Evolutionary conservation across 2,888 invertebrate species (phyloP).

Genomic region (Phaonia tiefii): DNA sequence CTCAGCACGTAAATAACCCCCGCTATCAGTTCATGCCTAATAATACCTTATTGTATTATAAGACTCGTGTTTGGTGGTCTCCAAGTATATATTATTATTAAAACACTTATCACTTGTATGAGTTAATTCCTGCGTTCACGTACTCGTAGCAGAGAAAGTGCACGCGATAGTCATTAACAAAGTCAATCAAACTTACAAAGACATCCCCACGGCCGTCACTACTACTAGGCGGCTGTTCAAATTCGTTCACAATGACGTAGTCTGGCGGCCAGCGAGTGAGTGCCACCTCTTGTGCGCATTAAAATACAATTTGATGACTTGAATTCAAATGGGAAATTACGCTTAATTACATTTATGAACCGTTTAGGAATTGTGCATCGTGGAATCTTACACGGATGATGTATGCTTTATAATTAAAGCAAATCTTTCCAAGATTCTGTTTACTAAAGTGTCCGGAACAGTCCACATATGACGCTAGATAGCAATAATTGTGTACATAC

Average conservation of each 20-base stretch:
- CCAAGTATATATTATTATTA: no score
- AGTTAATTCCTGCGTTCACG: conserved; percentile 36
- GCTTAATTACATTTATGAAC: conserved; percentile 34
- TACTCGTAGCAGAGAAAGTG: conserved; percentile 12
- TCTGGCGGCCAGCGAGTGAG: background rate
- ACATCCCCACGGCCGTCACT: background rate
- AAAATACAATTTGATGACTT: conserved; percentile 17
- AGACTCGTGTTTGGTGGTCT: no score
- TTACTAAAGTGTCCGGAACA: no score
- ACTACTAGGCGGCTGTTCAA: background rate
- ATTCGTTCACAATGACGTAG: background rate
- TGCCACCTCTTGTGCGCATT: background rate
- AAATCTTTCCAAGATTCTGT: no score
- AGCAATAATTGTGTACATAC: no score
- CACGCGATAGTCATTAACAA: conserved; percentile 46
- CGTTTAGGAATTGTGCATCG: conserved; percentile 11
- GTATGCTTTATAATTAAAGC: no score
- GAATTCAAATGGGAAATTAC: conserved; percentile 22
- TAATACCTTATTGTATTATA: no score
- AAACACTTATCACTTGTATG: conserved; percentile 36
- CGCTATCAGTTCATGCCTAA: no score
- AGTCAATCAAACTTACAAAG: background rate
- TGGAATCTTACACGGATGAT: no score
- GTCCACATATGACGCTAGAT: no score
- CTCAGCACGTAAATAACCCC: no score